These are phyloP conservation scores for Sinocyclocheilus anophthalmus DNA, from an alignment of 2,113 vertebrate genomes.

Conservation along the genomic window DNA sequence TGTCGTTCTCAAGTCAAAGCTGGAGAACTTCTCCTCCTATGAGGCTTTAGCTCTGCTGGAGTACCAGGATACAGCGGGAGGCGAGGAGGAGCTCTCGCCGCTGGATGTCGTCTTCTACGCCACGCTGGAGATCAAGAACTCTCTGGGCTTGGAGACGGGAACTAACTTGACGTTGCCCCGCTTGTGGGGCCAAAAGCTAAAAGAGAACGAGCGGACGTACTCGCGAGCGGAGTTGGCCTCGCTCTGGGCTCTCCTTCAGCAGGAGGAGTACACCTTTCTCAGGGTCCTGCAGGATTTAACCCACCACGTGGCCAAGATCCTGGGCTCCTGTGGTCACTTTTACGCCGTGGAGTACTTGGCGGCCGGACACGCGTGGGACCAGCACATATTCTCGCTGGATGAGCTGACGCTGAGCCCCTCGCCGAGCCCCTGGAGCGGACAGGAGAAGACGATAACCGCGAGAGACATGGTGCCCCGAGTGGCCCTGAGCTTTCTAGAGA, in stretches of 20 bases:
- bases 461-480: conserved; percentile 77
- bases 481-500: conserved; percentile 93
- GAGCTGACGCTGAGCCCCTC: conserved; percentile 52
- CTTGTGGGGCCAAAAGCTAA: conserved; percentile 80
- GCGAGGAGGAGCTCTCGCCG: conserved; percentile 76
- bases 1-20: conserved; percentile 90
- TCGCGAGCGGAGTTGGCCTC: conserved; percentile 85
- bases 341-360: conserved; percentile 93
- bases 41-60: conserved; percentile 78
- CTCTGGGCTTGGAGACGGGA: conserved; percentile 80
- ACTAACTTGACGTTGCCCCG: conserved; percentile 75
- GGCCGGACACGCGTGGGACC: conserved; percentile 87
- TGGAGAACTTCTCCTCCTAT: conserved; percentile 91
- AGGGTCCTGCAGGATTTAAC: conserved; percentile 89
- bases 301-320: conserved; percentile 84
- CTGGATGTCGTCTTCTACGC: conserved; percentile 86
- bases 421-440: conserved; percentile 23
- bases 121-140: conserved; percentile 86
- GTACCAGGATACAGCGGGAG: conserved; percentile 72
- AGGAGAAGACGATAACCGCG: conserved; percentile 49
- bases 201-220: conserved; percentile 65
- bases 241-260: conserved; percentile 91
- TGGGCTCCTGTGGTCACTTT: conserved; percentile 96
- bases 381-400: conserved; percentile 88
- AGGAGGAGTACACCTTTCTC: conserved; percentile 93